Evolutionary conservation across 2,113 vertebrate genomes (phyloP).

Genomic region (Verasper variegatus): DNA sequence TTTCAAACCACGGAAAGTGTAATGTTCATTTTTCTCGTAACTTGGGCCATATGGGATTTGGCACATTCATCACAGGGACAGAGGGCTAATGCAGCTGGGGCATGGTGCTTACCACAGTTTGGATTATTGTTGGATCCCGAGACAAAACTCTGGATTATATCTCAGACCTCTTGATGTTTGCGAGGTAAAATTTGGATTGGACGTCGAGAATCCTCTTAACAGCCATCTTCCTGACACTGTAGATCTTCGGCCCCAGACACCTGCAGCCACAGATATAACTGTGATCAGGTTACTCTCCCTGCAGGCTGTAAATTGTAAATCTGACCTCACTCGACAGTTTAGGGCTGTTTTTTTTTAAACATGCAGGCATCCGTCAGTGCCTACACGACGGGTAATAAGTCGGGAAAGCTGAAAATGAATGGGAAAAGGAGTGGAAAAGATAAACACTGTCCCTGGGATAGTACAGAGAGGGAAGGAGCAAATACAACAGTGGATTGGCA

Average conservation of each 20-base stretch:
- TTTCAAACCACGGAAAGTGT: slow-evolving; percentile 65
- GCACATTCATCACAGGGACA: slow-evolving; percentile 52
- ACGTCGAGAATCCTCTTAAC: slow-evolving; percentile 31
- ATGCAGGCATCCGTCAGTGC: slow-evolving; percentile 42
- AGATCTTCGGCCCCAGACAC: slow-evolving; percentile 36
- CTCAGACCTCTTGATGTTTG: slow-evolving; percentile 10
- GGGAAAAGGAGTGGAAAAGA: slow-evolving; percentile 38
- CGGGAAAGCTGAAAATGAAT: slow-evolving; percentile 27
- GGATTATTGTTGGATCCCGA: slow-evolving; percentile 34
- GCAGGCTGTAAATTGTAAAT: slow-evolving; percentile 45
- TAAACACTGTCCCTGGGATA: slow-evolving; percentile 40
- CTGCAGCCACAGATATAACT: slow-evolving; percentile 51
- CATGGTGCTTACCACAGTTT: slow-evolving; percentile 51
- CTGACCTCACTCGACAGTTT: slow-evolving; percentile 42
- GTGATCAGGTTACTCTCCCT: slow-evolving; percentile 44
- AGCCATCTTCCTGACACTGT: slow-evolving; percentile 6
- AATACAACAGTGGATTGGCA: slow-evolving; percentile 37
- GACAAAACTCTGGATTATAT: slow-evolving; percentile 32
- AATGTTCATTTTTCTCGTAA: slow-evolving; percentile 59
- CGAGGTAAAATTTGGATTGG: slow-evolving; percentile 32
- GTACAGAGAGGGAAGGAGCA: slow-evolving; percentile 20
- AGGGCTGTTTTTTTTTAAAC: slow-evolving; percentile 11
- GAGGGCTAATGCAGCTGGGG: slow-evolving; percentile 49
- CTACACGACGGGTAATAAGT: background rate
- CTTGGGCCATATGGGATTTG: slow-evolving; percentile 49